Evolutionary conservation across 2,888 invertebrate genomes (phyloP), one percentile per base, ranked within the genome.

Genomic region (Pachymerium ferrugineum): DNA sequence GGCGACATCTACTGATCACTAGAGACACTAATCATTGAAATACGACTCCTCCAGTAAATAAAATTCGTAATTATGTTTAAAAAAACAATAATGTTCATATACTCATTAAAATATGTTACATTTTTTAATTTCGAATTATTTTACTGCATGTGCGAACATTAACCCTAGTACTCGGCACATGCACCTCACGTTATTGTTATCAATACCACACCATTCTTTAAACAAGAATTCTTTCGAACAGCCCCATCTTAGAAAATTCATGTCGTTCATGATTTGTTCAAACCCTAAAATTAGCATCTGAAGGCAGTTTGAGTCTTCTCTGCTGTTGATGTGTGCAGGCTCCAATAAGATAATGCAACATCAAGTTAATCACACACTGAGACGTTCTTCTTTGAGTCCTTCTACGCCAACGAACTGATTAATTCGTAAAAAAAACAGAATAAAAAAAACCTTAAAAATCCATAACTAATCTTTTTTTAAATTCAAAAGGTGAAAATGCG

Each of bases 391-490:
- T n/a, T n/a, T 62, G 22, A 25, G 62, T 12, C 62, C 25, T 28
- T 62, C 62, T 62, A 62, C 25, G 62, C 62, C 62, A 28, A 28
- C 62, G 62, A 62, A 62, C 62, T 62, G 62, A 62, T 62, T 28
- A 62, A 25, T 62, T 62, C 62, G 62, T 62, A 62, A 62, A 25
- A n/a, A n/a, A n/a, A n/a, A n/a, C n/a, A n/a, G n/a, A n/a, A n/a
- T n/a, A n/a, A n/a, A n/a, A n/a, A n/a, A n/a, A n/a, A n/a, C n/a
- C n/a, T n/a, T n/a, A n/a, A n/a, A n/a, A n/a, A n/a, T n/a, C n/a
- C n/a, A n/a, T n/a, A n/a, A n/a, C n/a, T n/a, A n/a, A n/a, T n/a
- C n/a, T n/a, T n/a, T 62, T 5, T 62, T 16, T 47, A 47, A 62
- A 28, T 62, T 62, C 62, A 62, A 10, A 62, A 62, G 62, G 62